Evolutionary conservation across 1,140 invertebrate species (phyloP).

Genomic region (Pteromalus puparum): DNA sequence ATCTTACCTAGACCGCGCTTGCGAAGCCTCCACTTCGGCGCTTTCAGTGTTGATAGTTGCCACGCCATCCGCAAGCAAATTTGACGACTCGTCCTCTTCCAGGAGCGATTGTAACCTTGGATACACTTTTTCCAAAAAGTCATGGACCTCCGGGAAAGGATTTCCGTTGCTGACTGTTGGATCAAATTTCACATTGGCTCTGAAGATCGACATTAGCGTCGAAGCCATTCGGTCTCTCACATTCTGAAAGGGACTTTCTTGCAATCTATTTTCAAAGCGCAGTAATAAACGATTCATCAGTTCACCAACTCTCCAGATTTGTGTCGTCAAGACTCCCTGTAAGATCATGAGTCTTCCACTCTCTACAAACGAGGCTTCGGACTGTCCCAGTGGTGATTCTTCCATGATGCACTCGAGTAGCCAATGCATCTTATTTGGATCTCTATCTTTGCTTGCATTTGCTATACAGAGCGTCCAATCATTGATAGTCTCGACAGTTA

Average conservation of each 20-base stretch:
- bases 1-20: neutral
- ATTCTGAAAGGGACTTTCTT: slow-evolving; percentile 85
- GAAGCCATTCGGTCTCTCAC: slow-evolving; percentile 83
- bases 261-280: slow-evolving; percentile 74
- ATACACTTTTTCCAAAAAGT: slow-evolving; percentile 79
- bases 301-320: slow-evolving; percentile 83
- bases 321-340: slow-evolving; percentile 78
- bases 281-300: slow-evolving; percentile 78
- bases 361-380: slow-evolving; percentile 80
- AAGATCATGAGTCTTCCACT: slow-evolving; percentile 81
- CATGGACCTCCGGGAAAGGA: slow-evolving; percentile 71
- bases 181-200: slow-evolving; percentile 56
- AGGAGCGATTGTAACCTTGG: slow-evolving; percentile 73
- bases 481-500: slow-evolving; percentile 80
- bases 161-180: slow-evolving; percentile 64
- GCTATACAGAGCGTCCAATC: slow-evolving; percentile 89
- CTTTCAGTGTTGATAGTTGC: neutral
- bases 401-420: slow-evolving; percentile 83
- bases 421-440: slow-evolving; percentile 84
- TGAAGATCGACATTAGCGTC: slow-evolving; percentile 83
- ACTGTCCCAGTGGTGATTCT: slow-evolving; percentile 78
- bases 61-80: neutral
- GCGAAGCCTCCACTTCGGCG: no score
- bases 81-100: slow-evolving; percentile 53
- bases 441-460: slow-evolving; percentile 78